Conservation (phyloP, 2,113 vertebrate species). For the Scalopus aquaticus region DNA sequence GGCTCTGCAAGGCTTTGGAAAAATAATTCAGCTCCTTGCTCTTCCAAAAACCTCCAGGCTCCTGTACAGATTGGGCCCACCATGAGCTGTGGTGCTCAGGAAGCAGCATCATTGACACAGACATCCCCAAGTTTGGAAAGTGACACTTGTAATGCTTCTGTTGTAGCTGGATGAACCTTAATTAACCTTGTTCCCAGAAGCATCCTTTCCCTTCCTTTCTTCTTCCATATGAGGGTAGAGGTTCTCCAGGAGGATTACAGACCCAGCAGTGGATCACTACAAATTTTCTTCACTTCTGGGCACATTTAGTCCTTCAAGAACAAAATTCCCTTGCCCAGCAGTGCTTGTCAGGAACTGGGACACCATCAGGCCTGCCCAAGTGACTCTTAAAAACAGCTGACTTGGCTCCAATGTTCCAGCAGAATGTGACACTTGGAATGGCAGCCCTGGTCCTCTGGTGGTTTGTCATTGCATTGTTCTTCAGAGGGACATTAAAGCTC, state of each 20-base stretch:
- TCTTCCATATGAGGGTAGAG: constrained; percentile 97
- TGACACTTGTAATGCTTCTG: constrained; percentile 94
- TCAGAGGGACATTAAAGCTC: too few relatives aligned
- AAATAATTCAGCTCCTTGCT: constrained; percentile 99
- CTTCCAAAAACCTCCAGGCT: constrained; percentile 98
- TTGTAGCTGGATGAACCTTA: constrained; percentile 88
- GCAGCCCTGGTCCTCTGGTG: constrained; percentile 94
- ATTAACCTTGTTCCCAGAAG: constrained; percentile 98
- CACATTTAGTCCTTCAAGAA: constrained; percentile 99
- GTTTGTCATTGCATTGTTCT: too few relatives aligned
- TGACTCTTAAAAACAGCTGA: constrained; percentile 98
- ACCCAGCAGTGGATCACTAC: constrained; percentile 91
- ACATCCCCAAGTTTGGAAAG: constrained; percentile 97
- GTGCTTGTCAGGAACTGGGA: constrained; percentile 95
- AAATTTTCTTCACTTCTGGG: constrained; percentile 93
- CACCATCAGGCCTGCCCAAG: constrained; percentile 94
- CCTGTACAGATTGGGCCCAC: constrained; percentile 96
- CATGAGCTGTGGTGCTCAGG: constrained; percentile 97
- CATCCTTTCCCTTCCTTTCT: constrained; percentile 97
- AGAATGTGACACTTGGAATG: constrained; percentile 94
- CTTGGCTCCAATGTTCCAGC: constrained; percentile 94
- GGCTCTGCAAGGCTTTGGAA: constrained; percentile 97
- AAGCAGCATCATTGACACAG: constrained; percentile 96
- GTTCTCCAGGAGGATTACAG: constrained; percentile 96
- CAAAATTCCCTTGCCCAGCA: constrained; percentile 93